A percentile compares a stretch with the other conserved stretches of the same genome.
Evolutionary conservation across 2,113 vertebrate genomes (phyloP).

Genomic region (Ictalurus furcatus): DNA sequence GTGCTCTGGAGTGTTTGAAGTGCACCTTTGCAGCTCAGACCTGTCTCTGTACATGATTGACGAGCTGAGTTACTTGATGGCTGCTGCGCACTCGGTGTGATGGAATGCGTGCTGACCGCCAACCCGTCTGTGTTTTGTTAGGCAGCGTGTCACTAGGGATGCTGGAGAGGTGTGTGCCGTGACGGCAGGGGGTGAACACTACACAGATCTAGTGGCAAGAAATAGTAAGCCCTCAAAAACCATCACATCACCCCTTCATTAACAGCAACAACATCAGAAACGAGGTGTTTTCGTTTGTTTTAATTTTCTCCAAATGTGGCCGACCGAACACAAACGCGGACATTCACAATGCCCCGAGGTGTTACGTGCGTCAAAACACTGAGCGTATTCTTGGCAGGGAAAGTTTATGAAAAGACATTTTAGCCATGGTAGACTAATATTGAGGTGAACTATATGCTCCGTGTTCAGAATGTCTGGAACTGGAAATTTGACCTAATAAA

Average conservation of each 20-base stretch:
- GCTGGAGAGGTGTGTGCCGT: constrained; percentile 58
- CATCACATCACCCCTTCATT: constrained; percentile 67
- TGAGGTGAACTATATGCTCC: constrained; percentile 48
- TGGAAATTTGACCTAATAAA: constrained; percentile 35
- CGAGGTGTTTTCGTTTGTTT: constrained; percentile 74
- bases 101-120: constrained; percentile 58
- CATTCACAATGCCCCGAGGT: constrained; percentile 65
- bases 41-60: constrained; percentile 61
- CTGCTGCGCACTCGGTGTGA: constrained; percentile 43
- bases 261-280: constrained; percentile 72
- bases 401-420: constrained; percentile 55
- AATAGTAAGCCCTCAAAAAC: constrained; percentile 46
- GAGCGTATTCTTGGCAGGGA: constrained; percentile 48
- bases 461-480: constrained; percentile 29
- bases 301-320: constrained; percentile 72
- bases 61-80: constrained; percentile 61
- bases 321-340: constrained; percentile 48
- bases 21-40: constrained; percentile 30
- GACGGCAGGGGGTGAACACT: constrained; percentile 45
- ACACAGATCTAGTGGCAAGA: constrained; percentile 35
- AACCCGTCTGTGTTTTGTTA: constrained; percentile 71
- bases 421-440: constrained; percentile 41
- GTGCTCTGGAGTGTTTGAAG: constrained; percentile 52
- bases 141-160: constrained; percentile 56
- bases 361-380: constrained; percentile 65